These are phyloP conservation scores for Glomeris maerens DNA, from an alignment of 1,140 invertebrate species.

Conservation along the genomic window DNA sequence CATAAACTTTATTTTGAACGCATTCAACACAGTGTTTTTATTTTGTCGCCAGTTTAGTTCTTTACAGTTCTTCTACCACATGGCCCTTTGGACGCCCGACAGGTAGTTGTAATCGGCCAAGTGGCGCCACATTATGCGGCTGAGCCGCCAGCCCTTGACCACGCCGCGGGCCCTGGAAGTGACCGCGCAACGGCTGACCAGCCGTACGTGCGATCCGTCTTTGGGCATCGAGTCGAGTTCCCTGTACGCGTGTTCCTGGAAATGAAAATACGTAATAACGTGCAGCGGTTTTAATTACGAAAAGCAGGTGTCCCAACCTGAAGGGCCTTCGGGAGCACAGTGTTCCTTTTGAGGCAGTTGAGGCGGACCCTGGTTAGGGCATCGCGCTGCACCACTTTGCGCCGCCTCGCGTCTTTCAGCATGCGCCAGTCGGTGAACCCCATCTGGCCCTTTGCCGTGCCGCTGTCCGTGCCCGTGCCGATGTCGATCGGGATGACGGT, in stretches of 20 bases:
- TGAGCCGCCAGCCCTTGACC: constrained; percentile 59
- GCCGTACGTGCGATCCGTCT: constrained; percentile 47
- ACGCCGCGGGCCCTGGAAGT: constrained; percentile 61
- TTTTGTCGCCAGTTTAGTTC: too few species aligned
- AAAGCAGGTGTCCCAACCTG: constrained; percentile 21
- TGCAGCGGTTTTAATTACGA: background rate
- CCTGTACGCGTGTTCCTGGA: constrained; percentile 47
- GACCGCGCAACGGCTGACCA: constrained; percentile 57
- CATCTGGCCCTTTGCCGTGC: background rate
- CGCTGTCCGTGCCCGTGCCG: too few species aligned
- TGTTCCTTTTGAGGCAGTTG: constrained; percentile 60
- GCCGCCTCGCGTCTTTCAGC: constrained; percentile 63
- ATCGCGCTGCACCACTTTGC: constrained; percentile 52
- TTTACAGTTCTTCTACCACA: constrained; percentile 55
- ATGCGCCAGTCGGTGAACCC: constrained; percentile 55
- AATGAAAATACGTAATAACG: constrained; percentile 11
- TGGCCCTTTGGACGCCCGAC: constrained; percentile 68
- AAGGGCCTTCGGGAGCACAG: constrained; percentile 63
- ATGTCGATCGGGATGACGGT: too few species aligned
- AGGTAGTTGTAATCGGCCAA: constrained; percentile 82
- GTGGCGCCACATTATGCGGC: constrained; percentile 72
- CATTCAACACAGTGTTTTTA: too few species aligned
- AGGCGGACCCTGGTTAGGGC: constrained; percentile 53
- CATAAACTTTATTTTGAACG: too few species aligned
- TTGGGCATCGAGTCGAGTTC: constrained; percentile 59